Evolutionary conservation across 2,113 vertebrate genomes (phyloP), one percentile per base, ranked within the genome.

Genomic region (Salvelinus fontinalis): DNA sequence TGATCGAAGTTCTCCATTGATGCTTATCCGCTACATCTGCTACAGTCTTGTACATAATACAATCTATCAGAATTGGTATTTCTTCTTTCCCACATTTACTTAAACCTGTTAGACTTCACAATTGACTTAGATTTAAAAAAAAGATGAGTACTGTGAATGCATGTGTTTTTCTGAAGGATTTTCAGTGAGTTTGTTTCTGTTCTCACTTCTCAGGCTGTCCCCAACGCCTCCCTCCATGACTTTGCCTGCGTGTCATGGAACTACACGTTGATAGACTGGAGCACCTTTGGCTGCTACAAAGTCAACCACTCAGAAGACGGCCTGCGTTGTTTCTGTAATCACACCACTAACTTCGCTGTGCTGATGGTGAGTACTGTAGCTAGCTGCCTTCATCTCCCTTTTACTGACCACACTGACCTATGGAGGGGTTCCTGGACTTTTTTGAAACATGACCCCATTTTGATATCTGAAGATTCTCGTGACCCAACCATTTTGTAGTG

Each of bases 201-300:
- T 54, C 48, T 71, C 1, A 2, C 44, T 24, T 13, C 16, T 60
- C 26, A 39, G 68, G 7, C 11, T 24, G 39, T 67, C 12, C 74
- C 22, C 31, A 0, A 81, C 0, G 74, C 85, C 11, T 67, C 75
- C 39, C 76, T 94, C 64, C 0, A 34, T 2, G 78, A 91, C 48
- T 93, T 89, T 26, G 85, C 90, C 65, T 94, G 92, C 5, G 89
- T 93, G 54, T 93, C 91, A 78, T 95, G 93, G 95, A 74, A 93
- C 85, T 88, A 91, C 11, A 0, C 0, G 0, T 3, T 16, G 26
- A 64, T 73, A 0, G 87, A 94, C 57, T 94, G 93, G 94, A 94
- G 86, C 74, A 93, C 93, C 0, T 0, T 2, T 0, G 86, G 93
- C 49, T 95, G 94, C 76, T 24, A 5, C 0, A 95, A 94, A 83